Evolutionary conservation across 2,888 invertebrate genomes (phyloP).

Genomic region (Aleiodes leptofemur): DNA sequence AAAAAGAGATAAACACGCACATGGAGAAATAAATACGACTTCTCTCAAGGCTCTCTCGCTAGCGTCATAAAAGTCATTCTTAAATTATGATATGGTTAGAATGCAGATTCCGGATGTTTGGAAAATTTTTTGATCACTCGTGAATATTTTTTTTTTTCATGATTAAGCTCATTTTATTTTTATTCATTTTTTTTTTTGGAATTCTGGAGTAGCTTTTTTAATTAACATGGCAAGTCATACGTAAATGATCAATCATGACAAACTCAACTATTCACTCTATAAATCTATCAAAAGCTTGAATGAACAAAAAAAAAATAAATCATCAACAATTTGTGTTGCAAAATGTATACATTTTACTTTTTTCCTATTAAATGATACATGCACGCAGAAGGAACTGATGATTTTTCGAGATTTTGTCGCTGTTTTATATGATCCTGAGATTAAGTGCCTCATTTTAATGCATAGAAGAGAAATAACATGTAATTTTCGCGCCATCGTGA

Average conservation of each 20-base stretch:
- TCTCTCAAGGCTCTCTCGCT: slow-evolving; percentile 24
- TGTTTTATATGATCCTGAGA: slow-evolving; percentile 29
- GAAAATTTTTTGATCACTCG: not conserved
- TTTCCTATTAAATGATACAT: not conserved
- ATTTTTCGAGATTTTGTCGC: slow-evolving; percentile 30
- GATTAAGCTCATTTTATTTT: not conserved
- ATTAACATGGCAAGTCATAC: too few relatives aligned
- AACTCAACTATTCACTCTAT: too few relatives aligned
- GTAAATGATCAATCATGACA: too few relatives aligned
- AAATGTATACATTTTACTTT: not conserved
- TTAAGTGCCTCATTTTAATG: slow-evolving; percentile 37
- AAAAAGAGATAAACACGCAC: slow-evolving; percentile 13
- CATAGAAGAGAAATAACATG: slow-evolving; percentile 32
- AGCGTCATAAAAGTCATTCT: slow-evolving; percentile 1
- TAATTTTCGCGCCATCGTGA: slow-evolving; percentile 39
- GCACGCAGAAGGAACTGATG: slow-evolving; percentile 7
- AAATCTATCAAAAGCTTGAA: too few relatives aligned
- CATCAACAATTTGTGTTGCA: too few relatives aligned
- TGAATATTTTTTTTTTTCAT: not conserved
- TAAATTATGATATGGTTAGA: not conserved
- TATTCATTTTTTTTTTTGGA: too few relatives aligned
- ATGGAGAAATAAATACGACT: slow-evolving; percentile 14
- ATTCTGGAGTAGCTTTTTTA: too few relatives aligned
- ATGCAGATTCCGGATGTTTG: not conserved
- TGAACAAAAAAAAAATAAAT: too few relatives aligned